phyloP scores from a whole-genome alignment of 2,888 invertebrate genomes.

The Hypomecis atomaria region DNA sequence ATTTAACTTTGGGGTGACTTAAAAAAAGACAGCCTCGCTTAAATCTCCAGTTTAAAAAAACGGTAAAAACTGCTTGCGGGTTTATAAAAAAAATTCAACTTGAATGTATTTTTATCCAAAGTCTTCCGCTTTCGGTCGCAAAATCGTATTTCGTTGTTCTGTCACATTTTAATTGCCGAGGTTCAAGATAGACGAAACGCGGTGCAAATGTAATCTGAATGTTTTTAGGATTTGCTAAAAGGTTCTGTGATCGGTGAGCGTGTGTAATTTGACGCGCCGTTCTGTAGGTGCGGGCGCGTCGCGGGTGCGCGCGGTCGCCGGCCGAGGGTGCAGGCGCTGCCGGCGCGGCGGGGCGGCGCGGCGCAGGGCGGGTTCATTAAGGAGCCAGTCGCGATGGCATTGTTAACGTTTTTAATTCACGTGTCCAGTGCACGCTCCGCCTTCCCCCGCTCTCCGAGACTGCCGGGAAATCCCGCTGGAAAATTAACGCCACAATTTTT shows the following conservation, averaged over 20 bases:
- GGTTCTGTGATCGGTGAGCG: constrained; percentile 36
- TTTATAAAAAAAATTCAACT: constrained; percentile 21
- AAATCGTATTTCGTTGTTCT: constrained; percentile 28
- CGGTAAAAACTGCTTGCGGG: not conserved
- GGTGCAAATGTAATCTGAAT: constrained; percentile 31
- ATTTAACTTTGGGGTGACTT: constrained; percentile 7
- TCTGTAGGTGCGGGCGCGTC: constrained; percentile 38
- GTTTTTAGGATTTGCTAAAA: constrained; percentile 32
- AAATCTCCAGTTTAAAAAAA: constrained; percentile 18
- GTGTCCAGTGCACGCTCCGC: constrained; percentile 80
- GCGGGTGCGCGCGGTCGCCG: constrained; percentile 9
- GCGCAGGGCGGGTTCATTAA: constrained; percentile 71
- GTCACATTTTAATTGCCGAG: constrained; percentile 35
- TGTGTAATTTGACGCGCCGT: constrained; percentile 47
- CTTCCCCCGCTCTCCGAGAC: constrained; percentile 64
- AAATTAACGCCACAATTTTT: constrained; percentile 82
- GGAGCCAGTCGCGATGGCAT: constrained; percentile 73
- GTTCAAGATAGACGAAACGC: constrained; percentile 34
- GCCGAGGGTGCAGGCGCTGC: constrained; percentile 31
- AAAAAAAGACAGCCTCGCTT: constrained; percentile 12
- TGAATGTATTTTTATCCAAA: constrained; percentile 23
- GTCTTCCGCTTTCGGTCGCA: constrained; percentile 23
- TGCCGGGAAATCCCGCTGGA: constrained; percentile 82
- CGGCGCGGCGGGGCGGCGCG: constrained; percentile 44
- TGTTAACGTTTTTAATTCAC: constrained; percentile 84